Percentiles rank a stretch among this genome's conserved stretches.
phyloP scores from a whole-genome alignment of 1,140 invertebrate genomes.

The Aphelenchoides fujianensis region DNA sequence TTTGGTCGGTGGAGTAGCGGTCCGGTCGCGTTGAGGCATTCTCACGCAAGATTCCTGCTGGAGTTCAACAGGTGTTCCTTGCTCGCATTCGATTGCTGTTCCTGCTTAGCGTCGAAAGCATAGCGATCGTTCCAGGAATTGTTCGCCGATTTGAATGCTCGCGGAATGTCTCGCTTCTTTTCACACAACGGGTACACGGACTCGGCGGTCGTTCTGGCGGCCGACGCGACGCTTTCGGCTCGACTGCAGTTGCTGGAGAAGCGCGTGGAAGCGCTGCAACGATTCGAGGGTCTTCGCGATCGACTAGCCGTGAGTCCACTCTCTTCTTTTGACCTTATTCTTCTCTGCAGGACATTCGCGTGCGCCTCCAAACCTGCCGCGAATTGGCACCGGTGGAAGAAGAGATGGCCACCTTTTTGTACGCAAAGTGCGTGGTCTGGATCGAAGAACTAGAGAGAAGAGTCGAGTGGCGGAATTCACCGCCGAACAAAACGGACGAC shows the following conservation, averaged over 20 bases:
- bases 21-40: too few relatives aligned
- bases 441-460: conserved; percentile 44
- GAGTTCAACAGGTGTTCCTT: too few relatives aligned
- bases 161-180: background rate
- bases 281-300: background rate
- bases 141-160: too few relatives aligned
- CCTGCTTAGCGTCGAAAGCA: too few relatives aligned
- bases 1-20: too few relatives aligned
- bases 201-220: background rate
- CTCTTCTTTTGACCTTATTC: too few relatives aligned
- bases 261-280: background rate
- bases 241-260: conserved; percentile 5
- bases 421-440: conserved; percentile 45
- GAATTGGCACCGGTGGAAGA: conserved; percentile 32
- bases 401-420: conserved; percentile 37
- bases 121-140: too few relatives aligned
- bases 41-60: too few relatives aligned
- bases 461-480: conserved; percentile 10
- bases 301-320: too few relatives aligned
- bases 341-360: background rate
- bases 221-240: conserved; percentile 7
- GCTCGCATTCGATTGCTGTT: too few relatives aligned
- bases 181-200: conserved; percentile 4
- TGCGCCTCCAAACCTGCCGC: conserved; percentile 23
- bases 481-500: conserved; percentile 4